Evolutionary conservation across 1,140 invertebrate species (phyloP), one percentile per base, ranked within the genome.

Genomic region (Melipona quadrifasciata): DNA sequence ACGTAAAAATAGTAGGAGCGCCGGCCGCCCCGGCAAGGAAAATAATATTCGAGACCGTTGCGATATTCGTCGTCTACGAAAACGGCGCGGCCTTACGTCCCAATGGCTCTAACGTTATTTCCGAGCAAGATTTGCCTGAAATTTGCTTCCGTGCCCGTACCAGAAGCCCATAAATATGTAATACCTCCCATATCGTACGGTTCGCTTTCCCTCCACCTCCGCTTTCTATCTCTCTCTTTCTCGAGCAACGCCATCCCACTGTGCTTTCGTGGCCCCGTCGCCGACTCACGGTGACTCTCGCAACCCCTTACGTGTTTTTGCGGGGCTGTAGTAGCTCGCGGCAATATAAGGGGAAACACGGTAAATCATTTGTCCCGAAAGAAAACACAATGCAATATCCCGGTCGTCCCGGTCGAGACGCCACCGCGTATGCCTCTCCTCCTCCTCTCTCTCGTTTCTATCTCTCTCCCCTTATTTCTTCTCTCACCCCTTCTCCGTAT

Each of bases 131-230:
- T 94, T 94, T 93, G 89, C 90, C 83, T 92, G 93, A 95, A 94
- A 94, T 94, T 94, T 92, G 93, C 92, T 93, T 92, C 91, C 90
- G 89, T 92, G 91, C 91, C 91, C 90, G 88, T 86, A 93, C 90
- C 92, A 92, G 91, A 92, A 93, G 89, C 92, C 94, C 94, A 95
- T 95, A 95, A 95, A 95, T 94, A 94, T 94, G 94, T 94, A 94
- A 94, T 94, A 93, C 92, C 90, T 92, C 77, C 83, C 89, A 90
- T 93, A 92, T 94, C 93, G 90, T 87, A 82, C 85, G 82, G 75
- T 81, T 86, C 68, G 89, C 75, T 68, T 85, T 84, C 76, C 82
- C 53, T 72, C 53, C 76, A 14, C 31, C 57, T 53, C 64, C 71
- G 65, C 70, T 82, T 51, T 67, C 12, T 24, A 39, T 39, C 55